Conservation (phyloP, 2,113 vertebrate genomes). For the Cygnus atratus region DNA sequence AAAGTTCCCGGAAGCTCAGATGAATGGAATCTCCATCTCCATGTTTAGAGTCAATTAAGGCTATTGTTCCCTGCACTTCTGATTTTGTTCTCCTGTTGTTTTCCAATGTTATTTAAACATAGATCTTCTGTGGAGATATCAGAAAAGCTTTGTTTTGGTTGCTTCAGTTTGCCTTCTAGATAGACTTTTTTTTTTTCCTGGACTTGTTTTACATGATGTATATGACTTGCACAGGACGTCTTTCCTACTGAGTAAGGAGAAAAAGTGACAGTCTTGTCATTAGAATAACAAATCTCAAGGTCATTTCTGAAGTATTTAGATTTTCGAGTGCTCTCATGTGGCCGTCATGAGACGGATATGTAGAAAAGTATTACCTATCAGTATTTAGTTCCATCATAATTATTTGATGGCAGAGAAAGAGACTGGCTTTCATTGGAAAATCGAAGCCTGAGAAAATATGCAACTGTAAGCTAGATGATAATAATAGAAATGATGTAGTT, state of each 20-base stretch:
- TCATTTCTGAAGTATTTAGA: background rate
- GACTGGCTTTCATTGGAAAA: background rate
- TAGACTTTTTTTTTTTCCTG: background rate
- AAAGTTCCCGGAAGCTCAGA: background rate
- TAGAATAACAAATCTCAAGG: background rate
- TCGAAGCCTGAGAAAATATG: background rate
- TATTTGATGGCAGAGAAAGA: background rate
- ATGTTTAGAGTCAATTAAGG: background rate
- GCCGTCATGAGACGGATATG: background rate
- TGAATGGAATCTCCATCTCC: background rate
- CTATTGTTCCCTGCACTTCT: background rate
- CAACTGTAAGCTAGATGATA: background rate
- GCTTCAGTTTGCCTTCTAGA: background rate
- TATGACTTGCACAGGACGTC: background rate
- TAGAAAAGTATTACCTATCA: background rate
- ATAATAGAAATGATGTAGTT: background rate
- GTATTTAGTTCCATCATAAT: background rate
- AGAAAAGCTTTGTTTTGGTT: background rate
- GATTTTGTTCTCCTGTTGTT: background rate
- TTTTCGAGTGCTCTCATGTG: background rate
- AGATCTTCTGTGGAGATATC: background rate
- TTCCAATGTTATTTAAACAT: background rate
- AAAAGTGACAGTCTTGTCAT: background rate
- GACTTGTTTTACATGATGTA: background rate
- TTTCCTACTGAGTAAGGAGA: background rate